These are phyloP conservation scores for Macrobrachium rosenbergii DNA, from an alignment of 1,140 invertebrate species.

Conservation along the genomic window DNA sequence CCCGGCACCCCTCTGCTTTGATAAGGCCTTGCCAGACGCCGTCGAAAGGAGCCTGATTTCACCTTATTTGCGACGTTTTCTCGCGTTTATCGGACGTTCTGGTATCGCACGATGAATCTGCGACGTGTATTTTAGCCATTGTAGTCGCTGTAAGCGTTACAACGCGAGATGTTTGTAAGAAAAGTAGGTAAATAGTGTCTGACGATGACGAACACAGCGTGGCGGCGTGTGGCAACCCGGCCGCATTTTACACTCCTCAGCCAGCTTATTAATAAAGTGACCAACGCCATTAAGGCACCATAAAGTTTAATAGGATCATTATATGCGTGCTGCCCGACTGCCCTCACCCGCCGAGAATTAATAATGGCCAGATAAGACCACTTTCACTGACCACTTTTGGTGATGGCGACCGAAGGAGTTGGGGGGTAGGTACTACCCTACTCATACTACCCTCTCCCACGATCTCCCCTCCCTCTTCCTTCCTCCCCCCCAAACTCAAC, in stretches of 20 bases:
- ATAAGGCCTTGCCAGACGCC: background rate
- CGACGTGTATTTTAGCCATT: no score
- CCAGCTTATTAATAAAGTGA: slow-evolving; percentile 52
- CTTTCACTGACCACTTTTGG: slow-evolving; percentile 15
- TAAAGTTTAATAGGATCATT: slow-evolving; percentile 56
- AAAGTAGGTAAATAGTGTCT: background rate
- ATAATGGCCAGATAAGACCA: slow-evolving; percentile 52
- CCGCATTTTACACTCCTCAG: slow-evolving; percentile 6
- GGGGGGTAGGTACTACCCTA: background rate
- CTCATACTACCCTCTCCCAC: background rate
- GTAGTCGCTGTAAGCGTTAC: no score
- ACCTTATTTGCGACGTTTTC: background rate
- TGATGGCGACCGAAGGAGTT: no score
- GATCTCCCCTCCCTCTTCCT: background rate
- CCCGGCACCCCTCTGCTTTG: slow-evolving; percentile 23
- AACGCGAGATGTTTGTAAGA: no score
- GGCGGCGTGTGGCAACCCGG: background rate
- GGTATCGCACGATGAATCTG: no score
- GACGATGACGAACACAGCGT: no score
- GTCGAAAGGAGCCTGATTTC: background rate
- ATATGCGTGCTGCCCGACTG: slow-evolving; percentile 36
- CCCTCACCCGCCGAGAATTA: slow-evolving; percentile 39
- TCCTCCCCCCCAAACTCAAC: background rate
- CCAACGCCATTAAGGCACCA: slow-evolving; percentile 41
- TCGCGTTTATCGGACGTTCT: background rate